phyloP scores from a whole-genome alignment of 2,113 vertebrate species.

The Atlantisia rogersi region DNA sequence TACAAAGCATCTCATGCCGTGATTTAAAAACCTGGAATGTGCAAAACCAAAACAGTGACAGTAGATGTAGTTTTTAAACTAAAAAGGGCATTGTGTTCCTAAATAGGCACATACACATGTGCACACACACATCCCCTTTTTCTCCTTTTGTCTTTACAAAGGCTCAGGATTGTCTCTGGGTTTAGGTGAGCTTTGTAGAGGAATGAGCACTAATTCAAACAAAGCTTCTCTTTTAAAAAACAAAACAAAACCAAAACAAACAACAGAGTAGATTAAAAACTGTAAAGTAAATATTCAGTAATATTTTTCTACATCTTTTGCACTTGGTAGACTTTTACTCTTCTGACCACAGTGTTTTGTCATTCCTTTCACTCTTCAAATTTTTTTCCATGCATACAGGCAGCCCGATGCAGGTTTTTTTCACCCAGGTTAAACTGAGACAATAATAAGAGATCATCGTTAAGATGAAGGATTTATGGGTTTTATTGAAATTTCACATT shows the following conservation, averaged over 20 bases:
- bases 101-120: neutral
- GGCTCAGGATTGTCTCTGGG: neutral
- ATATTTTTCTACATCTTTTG: neutral
- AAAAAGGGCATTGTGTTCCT: neutral
- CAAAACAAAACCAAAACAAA: too few species aligned
- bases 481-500: neutral
- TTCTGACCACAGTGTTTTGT: neutral
- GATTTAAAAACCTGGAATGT: neutral
- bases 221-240: neutral
- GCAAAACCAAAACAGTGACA: neutral
- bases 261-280: neutral
- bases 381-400: neutral
- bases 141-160: neutral
- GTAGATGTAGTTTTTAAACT: neutral
- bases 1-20: neutral
- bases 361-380: neutral
- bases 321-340: neutral
- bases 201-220: neutral
- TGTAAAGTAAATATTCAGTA: neutral
- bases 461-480: neutral
- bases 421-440: neutral
- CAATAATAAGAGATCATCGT: neutral
- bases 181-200: neutral
- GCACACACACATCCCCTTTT: fast-evolving
- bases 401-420: neutral